Evolutionary conservation across 92 coral and sea anemone species (phyloP).

Genomic region (Epizoanthus stellaris): DNA sequence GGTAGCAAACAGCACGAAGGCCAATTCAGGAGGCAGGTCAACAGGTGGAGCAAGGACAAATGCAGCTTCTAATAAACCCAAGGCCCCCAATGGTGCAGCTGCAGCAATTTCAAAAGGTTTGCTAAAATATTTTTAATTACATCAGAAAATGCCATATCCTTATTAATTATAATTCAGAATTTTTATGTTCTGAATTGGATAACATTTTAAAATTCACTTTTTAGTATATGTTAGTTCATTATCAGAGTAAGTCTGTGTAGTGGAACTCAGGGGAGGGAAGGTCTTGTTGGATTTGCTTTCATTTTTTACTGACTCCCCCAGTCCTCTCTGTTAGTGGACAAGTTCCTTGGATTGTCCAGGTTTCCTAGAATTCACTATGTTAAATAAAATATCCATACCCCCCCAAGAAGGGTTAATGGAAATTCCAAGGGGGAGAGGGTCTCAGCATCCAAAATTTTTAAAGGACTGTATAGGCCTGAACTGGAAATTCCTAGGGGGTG

Average conservation of each 20-base stretch:
- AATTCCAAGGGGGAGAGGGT: too few species aligned
- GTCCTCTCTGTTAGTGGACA: too few species aligned
- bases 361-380: background rate
- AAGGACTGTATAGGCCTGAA: background rate
- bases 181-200: too few species aligned
- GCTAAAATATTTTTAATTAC: background rate
- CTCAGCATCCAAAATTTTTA: background rate
- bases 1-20: background rate
- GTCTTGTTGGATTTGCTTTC: background rate
- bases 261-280: too few species aligned
- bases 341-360: too few species aligned
- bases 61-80: constrained; percentile 5
- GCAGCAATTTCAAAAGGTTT: constrained; percentile 29
- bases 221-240: too few species aligned
- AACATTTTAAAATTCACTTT: too few species aligned
- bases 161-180: too few species aligned
- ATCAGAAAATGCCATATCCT: too few species aligned
- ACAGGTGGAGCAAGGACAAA: background rate
- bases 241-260: too few species aligned
- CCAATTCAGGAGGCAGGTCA: background rate
- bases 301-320: too few species aligned
- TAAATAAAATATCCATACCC: background rate
- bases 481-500: too few species aligned
- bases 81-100: background rate
- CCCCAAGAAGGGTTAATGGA: background rate